These are phyloP conservation scores for Porites cylindrica DNA, from an alignment of 92 coral and sea anemone genomes.

Conservation along the genomic window DNA sequence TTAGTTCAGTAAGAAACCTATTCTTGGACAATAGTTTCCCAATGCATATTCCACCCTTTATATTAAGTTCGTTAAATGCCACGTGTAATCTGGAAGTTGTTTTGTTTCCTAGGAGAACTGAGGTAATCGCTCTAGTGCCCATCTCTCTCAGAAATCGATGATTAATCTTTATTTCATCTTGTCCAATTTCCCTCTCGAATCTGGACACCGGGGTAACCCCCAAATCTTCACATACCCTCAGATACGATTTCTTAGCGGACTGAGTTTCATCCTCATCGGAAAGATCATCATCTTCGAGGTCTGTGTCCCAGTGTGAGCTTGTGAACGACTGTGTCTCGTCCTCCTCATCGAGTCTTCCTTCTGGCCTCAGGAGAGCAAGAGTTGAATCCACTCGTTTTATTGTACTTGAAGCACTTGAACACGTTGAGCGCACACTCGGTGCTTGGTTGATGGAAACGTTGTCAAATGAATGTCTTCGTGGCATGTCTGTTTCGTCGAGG, in stretches of 20 bases:
- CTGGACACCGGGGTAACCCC: slow-evolving; percentile 88
- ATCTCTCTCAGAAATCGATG: slow-evolving; percentile 76
- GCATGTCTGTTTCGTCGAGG: background rate
- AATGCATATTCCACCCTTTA: slow-evolving; percentile 78
- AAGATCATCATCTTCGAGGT: slow-evolving; percentile 68
- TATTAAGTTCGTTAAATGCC: slow-evolving; percentile 71
- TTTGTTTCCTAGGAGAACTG: slow-evolving; percentile 64
- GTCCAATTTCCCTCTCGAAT: slow-evolving; percentile 79
- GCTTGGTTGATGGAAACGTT: background rate
- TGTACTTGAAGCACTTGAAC: slow-evolving; percentile 84
- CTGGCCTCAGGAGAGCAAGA: slow-evolving; percentile 43
- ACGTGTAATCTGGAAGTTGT: slow-evolving; percentile 77
- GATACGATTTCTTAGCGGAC: slow-evolving; percentile 60
- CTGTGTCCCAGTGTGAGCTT: slow-evolving; percentile 92
- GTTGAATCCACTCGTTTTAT: slow-evolving; percentile 69
- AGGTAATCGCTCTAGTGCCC: slow-evolving; percentile 86
- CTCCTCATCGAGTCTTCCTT: slow-evolving; percentile 42
- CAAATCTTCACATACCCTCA: slow-evolving; percentile 68
- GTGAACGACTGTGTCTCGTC: slow-evolving; percentile 81
- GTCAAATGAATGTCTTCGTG: slow-evolving; percentile 5
- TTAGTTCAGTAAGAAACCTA: slow-evolving; percentile 77
- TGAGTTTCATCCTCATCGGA: slow-evolving; percentile 13
- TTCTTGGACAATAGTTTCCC: slow-evolving; percentile 76
- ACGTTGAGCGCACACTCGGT: slow-evolving; percentile 59
- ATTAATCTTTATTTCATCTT: slow-evolving; percentile 85